These are phyloP conservation scores for Acrocephalus arundinaceus DNA, from an alignment of 2,113 vertebrate species.

Conservation along the genomic window DNA sequence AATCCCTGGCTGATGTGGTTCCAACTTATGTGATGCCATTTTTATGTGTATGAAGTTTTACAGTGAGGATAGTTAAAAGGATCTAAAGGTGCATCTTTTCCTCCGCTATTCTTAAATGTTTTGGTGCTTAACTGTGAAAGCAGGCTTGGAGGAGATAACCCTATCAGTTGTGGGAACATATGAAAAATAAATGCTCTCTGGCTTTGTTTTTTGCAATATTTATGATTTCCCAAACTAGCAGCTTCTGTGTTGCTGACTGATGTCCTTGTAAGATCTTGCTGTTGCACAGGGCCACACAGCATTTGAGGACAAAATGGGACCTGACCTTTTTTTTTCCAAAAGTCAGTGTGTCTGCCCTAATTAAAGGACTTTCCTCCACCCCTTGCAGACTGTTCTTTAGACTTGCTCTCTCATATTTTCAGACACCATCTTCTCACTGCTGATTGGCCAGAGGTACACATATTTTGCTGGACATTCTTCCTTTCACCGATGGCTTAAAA, in stretches of 20 bases:
- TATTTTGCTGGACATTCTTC: background rate
- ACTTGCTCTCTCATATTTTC: background rate
- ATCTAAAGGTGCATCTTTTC: background rate
- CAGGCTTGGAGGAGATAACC: background rate
- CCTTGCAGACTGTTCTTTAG: background rate
- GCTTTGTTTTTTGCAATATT: background rate
- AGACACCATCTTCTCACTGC: background rate
- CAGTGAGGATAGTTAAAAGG: background rate
- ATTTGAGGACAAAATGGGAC: background rate
- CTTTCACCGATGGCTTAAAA: background rate
- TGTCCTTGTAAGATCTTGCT: background rate
- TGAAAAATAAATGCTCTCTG: background rate
- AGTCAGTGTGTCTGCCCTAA: background rate
- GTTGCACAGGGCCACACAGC: background rate
- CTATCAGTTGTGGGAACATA: background rate
- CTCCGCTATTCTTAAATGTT: background rate
- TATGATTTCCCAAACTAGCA: background rate
- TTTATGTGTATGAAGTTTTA: background rate
- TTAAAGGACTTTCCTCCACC: background rate
- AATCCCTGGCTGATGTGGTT: background rate
- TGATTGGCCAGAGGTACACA: background rate
- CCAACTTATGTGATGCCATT: background rate
- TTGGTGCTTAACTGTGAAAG: background rate
- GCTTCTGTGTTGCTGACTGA: background rate
- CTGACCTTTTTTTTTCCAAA: background rate